Conservation (phyloP, 2,888 invertebrate genomes). For the Eretmocerus hayati region DNA sequence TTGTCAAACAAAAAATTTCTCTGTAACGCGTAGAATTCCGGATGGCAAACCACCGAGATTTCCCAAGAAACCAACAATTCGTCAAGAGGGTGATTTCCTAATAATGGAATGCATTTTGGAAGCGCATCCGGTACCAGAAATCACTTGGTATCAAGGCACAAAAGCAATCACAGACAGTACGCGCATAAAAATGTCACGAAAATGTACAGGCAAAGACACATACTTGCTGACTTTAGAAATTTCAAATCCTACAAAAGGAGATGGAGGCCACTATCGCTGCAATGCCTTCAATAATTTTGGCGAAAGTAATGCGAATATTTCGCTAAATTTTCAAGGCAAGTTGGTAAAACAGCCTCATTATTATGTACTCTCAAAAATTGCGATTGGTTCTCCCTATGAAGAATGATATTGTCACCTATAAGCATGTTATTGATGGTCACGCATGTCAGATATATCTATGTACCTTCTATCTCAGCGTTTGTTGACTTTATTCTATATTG, state of each 20-base stretch:
- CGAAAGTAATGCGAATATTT: conserved; percentile 99
- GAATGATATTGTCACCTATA: too few relatives aligned
- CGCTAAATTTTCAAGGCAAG: conserved; percentile 98
- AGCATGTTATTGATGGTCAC: too few relatives aligned
- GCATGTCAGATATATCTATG: too few relatives aligned
- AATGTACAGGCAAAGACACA: conserved; percentile 81
- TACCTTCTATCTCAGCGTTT: too few relatives aligned
- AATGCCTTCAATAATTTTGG: conserved; percentile 98
- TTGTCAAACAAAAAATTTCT: too few relatives aligned
- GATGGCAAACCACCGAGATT: conserved; percentile 94
- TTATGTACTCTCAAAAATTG: too few relatives aligned
- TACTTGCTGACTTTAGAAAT: conserved; percentile 90
- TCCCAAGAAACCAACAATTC: conserved; percentile 93
- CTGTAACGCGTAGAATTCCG: conserved; percentile 67
- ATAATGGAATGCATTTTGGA: conserved; percentile 95
- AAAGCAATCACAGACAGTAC: conserved; percentile 75
- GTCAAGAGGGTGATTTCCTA: conserved; percentile 86
- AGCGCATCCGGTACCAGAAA: conserved; percentile 90
- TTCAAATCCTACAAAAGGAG: conserved; percentile 88
- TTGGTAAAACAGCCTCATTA: too few relatives aligned
- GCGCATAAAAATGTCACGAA: conserved; percentile 86
- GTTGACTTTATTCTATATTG: too few relatives aligned
- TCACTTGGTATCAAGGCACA: conserved; percentile 90
- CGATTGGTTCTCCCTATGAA: too few relatives aligned
- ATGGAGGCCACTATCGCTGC: conserved; percentile 98